A percentile compares a stretch with the other conserved stretches of the same genome.
phyloP scores from a whole-genome alignment of 2,113 vertebrate species.

The rat (Rattus norvegicus) region GRCr8 NC_086029.1:33742501-33743000 shows the following conservation, averaged over 20 bases:
- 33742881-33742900: background rate
- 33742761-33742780: background rate
- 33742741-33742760: background rate
- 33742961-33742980: background rate
- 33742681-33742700: background rate
- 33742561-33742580: constrained; percentile 52
- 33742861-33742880: background rate
- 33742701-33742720: background rate
- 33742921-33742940: background rate
- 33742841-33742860: background rate
- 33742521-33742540: constrained; percentile 47
- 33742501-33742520: constrained; percentile 26
- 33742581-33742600: constrained; percentile 4
- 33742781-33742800: background rate
- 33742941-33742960: background rate
- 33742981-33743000: background rate
- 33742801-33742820: background rate
- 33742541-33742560: constrained; percentile 39
- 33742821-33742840: background rate
- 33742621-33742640: constrained; percentile 29
- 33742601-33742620: background rate
- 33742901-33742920: background rate
- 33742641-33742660: background rate
- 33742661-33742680: background rate
- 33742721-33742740: background rate